Evolutionary conservation across 2,113 vertebrate genomes (phyloP), one percentile per base, ranked within the genome.

Genomic region (Gallinago paraguaiae): DNA sequence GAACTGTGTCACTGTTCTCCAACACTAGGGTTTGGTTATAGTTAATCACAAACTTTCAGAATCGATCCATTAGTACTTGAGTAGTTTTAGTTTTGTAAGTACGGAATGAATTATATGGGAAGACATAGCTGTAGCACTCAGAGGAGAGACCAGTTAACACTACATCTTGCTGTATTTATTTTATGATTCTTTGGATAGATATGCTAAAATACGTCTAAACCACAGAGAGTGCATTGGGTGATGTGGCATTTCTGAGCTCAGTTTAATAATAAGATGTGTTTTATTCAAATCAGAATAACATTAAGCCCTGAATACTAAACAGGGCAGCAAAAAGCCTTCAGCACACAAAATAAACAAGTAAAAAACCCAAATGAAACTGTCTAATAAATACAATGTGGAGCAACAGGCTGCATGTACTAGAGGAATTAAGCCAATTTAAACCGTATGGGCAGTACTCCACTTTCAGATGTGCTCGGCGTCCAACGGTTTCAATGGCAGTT

Each of bases 391-490:
- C 64, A 94, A 70, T 68, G 88, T 94, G 93, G 90, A 96, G 78
- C 92, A 95, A 87, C 84, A 92, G 86, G 63, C 95, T 94, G 93
- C 96, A 96, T 96, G 77, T 45, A 78, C 57, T 95, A 50, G 87
- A 90, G 83, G 90, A 94, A 97, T 97, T 97, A 97, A 88, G 88
- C 75, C 95, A 94, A 95, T 97, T 95, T 94, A 92, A 96, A 92
- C 41, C 51, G 60, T 79, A 77, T 83, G 84, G 95, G 92, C 91
- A 96, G 72, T 39, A 22, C 82, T 97, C 53, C 64, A 11, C 92
- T 92, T 86, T 93, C 87, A 82, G 85, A 92, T 89, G 75, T 79
- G 92, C 60, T 91, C 10, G 17, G 68, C 23, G 5, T 96, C 60
- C 85, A 88, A 4, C 16, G 3, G 67, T 81, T 91, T 81, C 75